phyloP scores from a whole-genome alignment of 2,888 invertebrate species.

The Congeria kusceri region DNA sequence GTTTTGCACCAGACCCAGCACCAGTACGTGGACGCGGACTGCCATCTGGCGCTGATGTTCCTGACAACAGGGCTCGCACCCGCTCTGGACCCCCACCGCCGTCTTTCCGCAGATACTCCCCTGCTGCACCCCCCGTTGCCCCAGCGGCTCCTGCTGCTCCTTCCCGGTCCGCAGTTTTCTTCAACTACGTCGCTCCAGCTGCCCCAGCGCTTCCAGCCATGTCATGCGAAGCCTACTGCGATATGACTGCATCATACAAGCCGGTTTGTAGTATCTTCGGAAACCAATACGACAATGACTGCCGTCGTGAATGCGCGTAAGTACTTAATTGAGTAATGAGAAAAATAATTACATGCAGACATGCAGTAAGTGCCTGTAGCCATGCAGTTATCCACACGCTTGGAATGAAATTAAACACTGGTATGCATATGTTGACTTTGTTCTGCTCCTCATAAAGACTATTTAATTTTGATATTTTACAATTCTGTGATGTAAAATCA shows the following conservation, averaged over 20 bases:
- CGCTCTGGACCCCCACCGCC: background rate
- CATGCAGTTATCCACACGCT: too few relatives aligned
- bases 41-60: constrained; percentile 25
- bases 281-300: constrained; percentile 47
- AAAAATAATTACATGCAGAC: too few relatives aligned
- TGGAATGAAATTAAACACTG: too few relatives aligned
- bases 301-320: constrained; percentile 41
- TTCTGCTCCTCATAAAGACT: too few relatives aligned
- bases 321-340: background rate
- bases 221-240: constrained; percentile 23
- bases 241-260: background rate
- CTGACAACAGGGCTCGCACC: constrained; percentile 19
- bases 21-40: constrained; percentile 24
- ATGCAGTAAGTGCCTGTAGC: too few relatives aligned
- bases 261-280: constrained; percentile 41
- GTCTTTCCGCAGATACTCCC: too few relatives aligned
- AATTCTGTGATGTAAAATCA: too few relatives aligned
- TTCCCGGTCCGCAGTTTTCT: constrained; percentile 5
- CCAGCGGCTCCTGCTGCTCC: constrained; percentile 2
- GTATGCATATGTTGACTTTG: too few relatives aligned
- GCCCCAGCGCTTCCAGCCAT: constrained; percentile 19
- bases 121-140: too few relatives aligned
- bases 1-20: background rate
- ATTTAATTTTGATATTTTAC: too few relatives aligned
- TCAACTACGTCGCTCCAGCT: constrained; percentile 9